These are phyloP conservation scores for Drosophila tani DNA, from an alignment of 1,140 invertebrate genomes.

Conservation along the genomic window DNA sequence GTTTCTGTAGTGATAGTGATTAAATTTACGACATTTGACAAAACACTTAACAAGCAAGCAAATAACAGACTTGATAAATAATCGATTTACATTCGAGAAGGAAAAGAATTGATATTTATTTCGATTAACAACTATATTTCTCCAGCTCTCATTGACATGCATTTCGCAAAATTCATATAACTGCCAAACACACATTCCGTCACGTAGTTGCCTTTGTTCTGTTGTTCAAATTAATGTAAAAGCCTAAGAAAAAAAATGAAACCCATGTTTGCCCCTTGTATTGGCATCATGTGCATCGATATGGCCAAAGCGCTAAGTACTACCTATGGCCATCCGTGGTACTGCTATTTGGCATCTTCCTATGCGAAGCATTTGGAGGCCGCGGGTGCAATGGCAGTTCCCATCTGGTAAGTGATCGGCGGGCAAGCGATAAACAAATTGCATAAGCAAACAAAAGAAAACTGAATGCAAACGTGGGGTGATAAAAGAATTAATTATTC, in stretches of 20 bases:
- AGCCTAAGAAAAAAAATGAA: background rate
- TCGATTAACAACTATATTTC: no score
- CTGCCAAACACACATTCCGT: background rate
- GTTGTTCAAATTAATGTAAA: background rate
- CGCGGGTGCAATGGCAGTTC: slow-evolving; percentile 41
- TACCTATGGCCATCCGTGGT: slow-evolving; percentile 4
- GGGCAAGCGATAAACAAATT: slow-evolving; percentile 11
- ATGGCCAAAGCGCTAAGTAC: slow-evolving; percentile 12
- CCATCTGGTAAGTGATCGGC: slow-evolving; percentile 58
- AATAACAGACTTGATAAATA: background rate
- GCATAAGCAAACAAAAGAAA: slow-evolving; percentile 8
- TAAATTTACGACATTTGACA: background rate
- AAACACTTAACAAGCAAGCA: background rate
- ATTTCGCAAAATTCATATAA: background rate
- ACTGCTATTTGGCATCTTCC: slow-evolving; percentile 37
- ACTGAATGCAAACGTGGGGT: background rate
- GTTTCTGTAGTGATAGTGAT: background rate
- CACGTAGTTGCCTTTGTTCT: slow-evolving; percentile 7
- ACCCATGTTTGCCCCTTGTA: slow-evolving; percentile 1
- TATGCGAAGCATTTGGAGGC: slow-evolving; percentile 53
- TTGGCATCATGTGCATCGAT: slow-evolving; percentile 60
- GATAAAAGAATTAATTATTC: slow-evolving; percentile 23
- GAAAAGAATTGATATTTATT: background rate
- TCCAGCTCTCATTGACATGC: background rate
- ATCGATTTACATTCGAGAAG: background rate